Percentiles rank a stretch among this genome's conserved stretches.
These are phyloP conservation scores for Cynopterus brachyotis DNA, from an alignment of 2,113 vertebrate genomes.

Conservation along the genomic window DNA sequence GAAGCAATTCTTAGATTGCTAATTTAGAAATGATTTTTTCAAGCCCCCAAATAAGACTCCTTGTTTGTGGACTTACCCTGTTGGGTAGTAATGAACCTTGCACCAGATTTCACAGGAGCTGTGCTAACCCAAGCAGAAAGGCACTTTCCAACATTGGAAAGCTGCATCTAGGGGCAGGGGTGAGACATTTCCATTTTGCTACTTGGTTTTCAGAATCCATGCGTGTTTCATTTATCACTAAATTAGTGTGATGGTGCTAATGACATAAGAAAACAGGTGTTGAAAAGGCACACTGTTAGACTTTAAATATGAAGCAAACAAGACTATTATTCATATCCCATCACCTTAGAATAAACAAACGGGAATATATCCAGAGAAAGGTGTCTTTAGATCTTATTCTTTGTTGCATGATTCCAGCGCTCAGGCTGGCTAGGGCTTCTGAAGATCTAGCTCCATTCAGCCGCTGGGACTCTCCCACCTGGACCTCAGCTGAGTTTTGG, in stretches of 20 bases:
- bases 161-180: background rate
- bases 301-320: background rate
- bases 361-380: conserved; percentile 9
- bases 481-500: conserved; percentile 21
- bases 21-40: conserved; percentile 25
- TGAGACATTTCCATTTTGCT: background rate
- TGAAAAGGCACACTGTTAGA: background rate
- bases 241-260: background rate
- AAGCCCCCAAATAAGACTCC: background rate
- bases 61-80: background rate
- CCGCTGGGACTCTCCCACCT: conserved; percentile 28
- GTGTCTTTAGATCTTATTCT: background rate
- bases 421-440: background rate
- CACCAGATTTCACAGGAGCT: background rate
- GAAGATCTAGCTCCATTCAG: background rate
- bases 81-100: conserved; percentile 42
- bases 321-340: background rate
- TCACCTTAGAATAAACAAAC: conserved; percentile 5
- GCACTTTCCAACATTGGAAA: background rate
- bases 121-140: background rate
- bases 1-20: conserved; percentile 11
- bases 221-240: background rate
- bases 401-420: background rate
- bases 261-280: background rate
- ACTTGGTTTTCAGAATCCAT: background rate